Evolutionary conservation across 2,113 vertebrate genomes (phyloP), one percentile per base, ranked within the genome.

Genomic region (Myodes glareolus): DNA sequence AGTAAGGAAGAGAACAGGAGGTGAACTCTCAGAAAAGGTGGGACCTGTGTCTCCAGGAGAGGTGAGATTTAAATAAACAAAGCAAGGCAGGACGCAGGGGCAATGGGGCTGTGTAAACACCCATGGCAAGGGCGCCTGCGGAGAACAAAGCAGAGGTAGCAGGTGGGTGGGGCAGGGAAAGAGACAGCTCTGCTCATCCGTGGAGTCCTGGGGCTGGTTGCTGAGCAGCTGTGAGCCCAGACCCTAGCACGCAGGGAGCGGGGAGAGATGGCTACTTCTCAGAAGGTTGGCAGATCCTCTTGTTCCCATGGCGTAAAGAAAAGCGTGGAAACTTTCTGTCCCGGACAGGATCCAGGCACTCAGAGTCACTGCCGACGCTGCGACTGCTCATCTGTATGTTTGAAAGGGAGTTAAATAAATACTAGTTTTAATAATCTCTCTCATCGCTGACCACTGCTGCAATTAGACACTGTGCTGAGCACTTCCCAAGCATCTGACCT

Each of bases 101-200:
- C 14, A 12, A 36, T 39, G 17, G 11, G 36, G 23, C 33, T 0
- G 23, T 0, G 10, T 12, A 4, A 9, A 78, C 5, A 31, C 0
- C 0, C n/a, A 42, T 31, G 52, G 68, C 27, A 31, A 58, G 3
- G 25, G 11, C 3, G 42, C 33, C 3, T 29, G 16, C 36, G 1
- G 1, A 33, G 7, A 76, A 17, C 36, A 31, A 3, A 70, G 58
- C 14, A 12, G 72, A 65, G 58, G 39, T 31, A 9, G 58, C 13
- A 13, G 2, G 9, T 17, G 19, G 45, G 29, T 8, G 39, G 73
- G 10, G 29, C 42, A 33, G n/a, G 72, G 39, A 11, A 45, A 55
- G 55, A 23, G 55, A 13, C 33, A 27, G 19, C 33, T 70, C 55
- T 45, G 29, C 55, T 45, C 72, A 63, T 19, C 67, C 23, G 3